Conservation (phyloP, 2,113 vertebrate genomes). For the Benitochromis conjunctus region DNA sequence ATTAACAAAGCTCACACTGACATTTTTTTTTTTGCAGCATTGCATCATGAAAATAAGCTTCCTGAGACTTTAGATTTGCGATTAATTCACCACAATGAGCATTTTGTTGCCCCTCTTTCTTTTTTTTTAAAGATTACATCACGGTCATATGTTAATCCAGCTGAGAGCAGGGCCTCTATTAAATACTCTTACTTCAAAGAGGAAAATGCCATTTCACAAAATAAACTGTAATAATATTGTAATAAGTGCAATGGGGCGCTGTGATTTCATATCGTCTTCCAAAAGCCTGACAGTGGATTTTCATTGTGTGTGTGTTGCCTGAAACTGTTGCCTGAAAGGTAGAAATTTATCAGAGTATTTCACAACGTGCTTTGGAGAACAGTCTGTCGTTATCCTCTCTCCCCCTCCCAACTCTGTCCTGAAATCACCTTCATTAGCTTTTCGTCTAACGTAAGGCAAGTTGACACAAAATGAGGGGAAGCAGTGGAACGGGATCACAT, state of each 20-base stretch:
- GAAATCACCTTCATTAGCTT: background rate
- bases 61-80: background rate
- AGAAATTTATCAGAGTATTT: background rate
- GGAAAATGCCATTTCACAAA: background rate
- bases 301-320: background rate
- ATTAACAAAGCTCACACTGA: background rate
- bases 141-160: conserved; percentile 39
- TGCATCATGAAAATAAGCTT: background rate
- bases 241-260: background rate
- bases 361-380: background rate
- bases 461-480: background rate
- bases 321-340: background rate
- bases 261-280: background rate
- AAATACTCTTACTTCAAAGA: background rate
- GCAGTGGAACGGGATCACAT: conserved; percentile 27
- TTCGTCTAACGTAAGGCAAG: background rate
- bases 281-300: background rate
- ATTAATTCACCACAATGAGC: conserved; percentile 11
- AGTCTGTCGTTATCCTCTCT: background rate
- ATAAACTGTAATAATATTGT: background rate
- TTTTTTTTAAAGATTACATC: conserved; percentile 10
- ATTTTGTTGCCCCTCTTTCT: background rate
- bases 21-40: background rate
- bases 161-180: conserved; percentile 6
- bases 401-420: background rate